phyloP scores from a whole-genome alignment of 2,113 vertebrate genomes.

The Aix galericulata region DNA sequence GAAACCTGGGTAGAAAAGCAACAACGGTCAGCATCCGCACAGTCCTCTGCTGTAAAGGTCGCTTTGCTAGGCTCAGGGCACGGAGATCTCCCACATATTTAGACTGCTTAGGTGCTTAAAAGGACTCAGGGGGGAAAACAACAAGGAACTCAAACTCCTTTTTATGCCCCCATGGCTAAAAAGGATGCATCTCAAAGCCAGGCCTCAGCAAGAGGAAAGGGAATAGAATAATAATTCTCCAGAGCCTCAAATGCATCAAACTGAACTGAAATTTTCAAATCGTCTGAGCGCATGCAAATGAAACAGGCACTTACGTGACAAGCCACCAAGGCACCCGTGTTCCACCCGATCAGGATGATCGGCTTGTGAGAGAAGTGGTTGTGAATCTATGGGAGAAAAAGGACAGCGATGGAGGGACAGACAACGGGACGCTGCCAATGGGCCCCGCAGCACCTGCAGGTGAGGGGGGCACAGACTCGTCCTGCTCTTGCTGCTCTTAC shows the following conservation, averaged over 20 bases:
- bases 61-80: not conserved
- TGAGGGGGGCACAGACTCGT: not conserved
- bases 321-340: constrained; percentile 92
- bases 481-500: constrained; percentile 10
- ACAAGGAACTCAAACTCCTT: not conserved
- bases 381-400: constrained; percentile 83
- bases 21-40: not conserved
- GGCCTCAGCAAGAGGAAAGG: not conserved
- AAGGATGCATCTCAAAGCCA: not conserved
- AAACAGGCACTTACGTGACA: constrained; percentile 86
- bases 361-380: constrained; percentile 96
- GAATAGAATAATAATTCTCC: fast-evolving
- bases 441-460: not conserved
- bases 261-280: not conserved
- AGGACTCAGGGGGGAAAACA: fast-evolving
- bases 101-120: not conserved
- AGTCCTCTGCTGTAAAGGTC: fast-evolving
- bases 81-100: not conserved
- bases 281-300: not conserved
- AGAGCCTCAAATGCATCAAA: not conserved
- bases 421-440: fast-evolving
- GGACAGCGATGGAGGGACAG: not conserved
- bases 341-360: constrained; percentile 95
- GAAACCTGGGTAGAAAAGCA: constrained; percentile 82
- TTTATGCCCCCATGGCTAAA: fast-evolving